Evolutionary conservation across 2,888 invertebrate genomes (phyloP).

Genomic region (Drosophila diplacantha): DNA sequence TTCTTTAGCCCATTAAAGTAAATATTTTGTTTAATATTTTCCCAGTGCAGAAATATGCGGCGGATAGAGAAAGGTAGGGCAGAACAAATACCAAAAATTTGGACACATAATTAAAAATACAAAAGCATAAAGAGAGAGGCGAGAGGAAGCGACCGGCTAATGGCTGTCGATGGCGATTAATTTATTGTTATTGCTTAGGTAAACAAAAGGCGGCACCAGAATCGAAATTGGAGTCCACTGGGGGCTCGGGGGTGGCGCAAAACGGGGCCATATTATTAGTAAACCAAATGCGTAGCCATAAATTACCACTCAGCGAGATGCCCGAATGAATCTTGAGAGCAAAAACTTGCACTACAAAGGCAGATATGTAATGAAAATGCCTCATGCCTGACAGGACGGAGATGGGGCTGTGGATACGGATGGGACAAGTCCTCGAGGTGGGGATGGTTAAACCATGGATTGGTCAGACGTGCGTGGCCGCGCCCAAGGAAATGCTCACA

Average conservation of each 20-base stretch:
- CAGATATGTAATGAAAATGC: slow-evolving; percentile 59
- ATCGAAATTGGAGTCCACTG: slow-evolving; percentile 46
- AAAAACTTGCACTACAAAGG: slow-evolving; percentile 31
- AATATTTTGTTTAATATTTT: neutral
- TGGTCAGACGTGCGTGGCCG: slow-evolving; percentile 57
- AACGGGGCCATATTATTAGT: slow-evolving; percentile 58
- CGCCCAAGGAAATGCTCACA: slow-evolving; percentile 56
- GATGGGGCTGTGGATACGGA: slow-evolving; percentile 1
- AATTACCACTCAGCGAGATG: slow-evolving; percentile 65
- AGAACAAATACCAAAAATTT: slow-evolving; percentile 41
- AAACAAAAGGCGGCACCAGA: slow-evolving; percentile 58
- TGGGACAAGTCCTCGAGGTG: slow-evolving; percentile 21
- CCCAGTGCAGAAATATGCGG: slow-evolving; percentile 5
- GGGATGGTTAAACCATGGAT: slow-evolving; percentile 15
- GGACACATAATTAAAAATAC: slow-evolving; percentile 72
- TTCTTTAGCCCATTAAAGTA: no score
- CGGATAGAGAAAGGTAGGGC: slow-evolving; percentile 29
- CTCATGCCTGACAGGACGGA: slow-evolving; percentile 26
- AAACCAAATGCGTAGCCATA: slow-evolving; percentile 72
- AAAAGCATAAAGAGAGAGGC: slow-evolving; percentile 56
- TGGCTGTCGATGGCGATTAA: slow-evolving; percentile 62
- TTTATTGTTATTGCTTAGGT: slow-evolving; percentile 72
- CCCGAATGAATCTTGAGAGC: slow-evolving; percentile 60
- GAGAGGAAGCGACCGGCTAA: slow-evolving; percentile 52
- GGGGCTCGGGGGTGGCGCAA: neutral